Base-by-base conservation (phyloP, 1,140 invertebrate genomes). In the Dryas iulia region DNA sequence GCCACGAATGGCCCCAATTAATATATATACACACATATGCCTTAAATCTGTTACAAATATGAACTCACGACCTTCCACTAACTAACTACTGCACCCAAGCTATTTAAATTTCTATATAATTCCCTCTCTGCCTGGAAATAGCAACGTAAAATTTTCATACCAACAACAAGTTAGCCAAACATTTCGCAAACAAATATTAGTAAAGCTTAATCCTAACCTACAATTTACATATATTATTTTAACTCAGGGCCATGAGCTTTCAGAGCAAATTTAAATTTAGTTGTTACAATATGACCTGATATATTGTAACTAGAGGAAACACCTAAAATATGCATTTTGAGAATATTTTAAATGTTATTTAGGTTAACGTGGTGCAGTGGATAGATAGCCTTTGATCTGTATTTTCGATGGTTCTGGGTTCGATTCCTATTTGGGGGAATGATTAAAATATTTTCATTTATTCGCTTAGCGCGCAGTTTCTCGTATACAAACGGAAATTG, bases 131-230 rank as follows among this genome's bases (percentile, higher is more conserved):
- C 39, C 39, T 6, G 6, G 35, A 21, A 21, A 21, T 47, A 8
- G 14, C 18, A 10, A 0, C 14, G 39, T 47, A 21, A 47, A 47
- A 47, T 47, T 47, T 47, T n/a, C 18, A 47, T 47, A 47, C 18
- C 14, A 47, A 47, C 33, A 39, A 39, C 18, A 47, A 47, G 39
- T 47, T 47, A 21, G 18, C 1, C 14, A 1, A 47, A 47, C 18
- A 47, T 47, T 47, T 47, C n/a, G 6, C 39, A 21, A 47, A 47
- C 39, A 47, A 47, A 47, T 47, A 47, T 47, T 47, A 47, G 39
- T 47, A 47, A 47, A 47, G 39, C 39, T 47, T 47, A 47, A 47
- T 47, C 39, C 39, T 47, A 47, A 47, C 18, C 39, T 47, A 47
- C 18, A 47, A 47, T 18, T 21, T 47, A 21, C 39, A 47, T 47